phyloP scores from a whole-genome alignment of 92 coral and sea anemone genomes.

The Porites rus region DNA sequence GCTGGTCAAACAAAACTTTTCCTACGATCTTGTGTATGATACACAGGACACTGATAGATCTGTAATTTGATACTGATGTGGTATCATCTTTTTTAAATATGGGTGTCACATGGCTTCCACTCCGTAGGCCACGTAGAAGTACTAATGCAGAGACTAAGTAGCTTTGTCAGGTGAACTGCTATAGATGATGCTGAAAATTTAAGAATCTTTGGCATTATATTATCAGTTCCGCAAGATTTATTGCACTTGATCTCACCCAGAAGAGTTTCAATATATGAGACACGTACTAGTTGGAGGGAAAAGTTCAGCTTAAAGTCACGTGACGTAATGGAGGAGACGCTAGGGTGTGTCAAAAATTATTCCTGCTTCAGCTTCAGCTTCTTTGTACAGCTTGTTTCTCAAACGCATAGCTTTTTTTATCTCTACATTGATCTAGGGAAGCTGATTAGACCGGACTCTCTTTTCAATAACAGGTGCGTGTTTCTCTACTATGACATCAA shows the following conservation, averaged over 20 bases:
- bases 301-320: background rate
- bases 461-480: too few species aligned
- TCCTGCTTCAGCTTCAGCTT: too few species aligned
- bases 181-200: slow-evolving; percentile 8
- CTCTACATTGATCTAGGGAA: too few species aligned
- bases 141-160: slow-evolving; percentile 1
- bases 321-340: too few species aligned
- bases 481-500: too few species aligned
- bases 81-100: too few species aligned
- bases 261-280: too few species aligned
- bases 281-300: too few species aligned
- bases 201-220: slow-evolving; percentile 12
- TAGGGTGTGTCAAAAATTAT: background rate
- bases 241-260: too few species aligned
- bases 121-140: slow-evolving; percentile 18
- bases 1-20: slow-evolving; percentile 44
- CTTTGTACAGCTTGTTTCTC: slow-evolving; percentile 13
- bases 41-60: too few species aligned
- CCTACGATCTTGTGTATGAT: background rate
- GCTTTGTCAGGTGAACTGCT: slow-evolving; percentile 11
- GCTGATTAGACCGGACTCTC: too few species aligned
- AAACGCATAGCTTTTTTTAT: background rate
- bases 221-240: background rate
- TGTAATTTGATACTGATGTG: too few species aligned
- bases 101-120: slow-evolving; percentile 19